Base-by-base conservation (phyloP, 1,140 invertebrate species). In the Cyrtorhinus lividipennis region DNA sequence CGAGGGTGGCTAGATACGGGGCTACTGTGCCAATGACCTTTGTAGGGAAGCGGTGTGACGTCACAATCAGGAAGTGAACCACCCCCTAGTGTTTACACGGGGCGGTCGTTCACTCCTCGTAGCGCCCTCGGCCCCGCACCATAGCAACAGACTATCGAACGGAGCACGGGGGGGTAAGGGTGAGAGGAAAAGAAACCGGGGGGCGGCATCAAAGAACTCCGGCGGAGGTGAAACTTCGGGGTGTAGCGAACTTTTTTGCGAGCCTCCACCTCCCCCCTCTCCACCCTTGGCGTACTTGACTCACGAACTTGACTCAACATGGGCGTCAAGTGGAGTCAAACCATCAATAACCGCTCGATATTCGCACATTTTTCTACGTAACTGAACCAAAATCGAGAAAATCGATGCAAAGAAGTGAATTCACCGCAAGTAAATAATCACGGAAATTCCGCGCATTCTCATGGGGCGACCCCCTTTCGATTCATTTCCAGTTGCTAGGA, bases 41-140 rank as follows among this genome's bases (percentile, higher is more conserved):
- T 18, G 18, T n/a, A 56, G 18, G 56, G 48, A 20, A 53, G 2
- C 25, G 24, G 24, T 26, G 56, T 63, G 63, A 64, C 63, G 63
- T 64, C 53, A 65, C 44, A 61, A 65, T 56, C 27, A 56, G 62
- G 62, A 64, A 61, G 63, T 62, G 24, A n/a, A 22, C 48, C 48
- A 22, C 48, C 48, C 48, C 48, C 48, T 22, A 10, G 25, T 61
- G 63, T 64, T 64, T 63, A 63, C 62, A 23, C 46, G 38, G 8
- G 58, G 45, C 56, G 58, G 58, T 24, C 24, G 57, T 60, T 59
- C 25, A 61, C 62, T 23, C 57, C 15, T 0, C 23, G 23, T 12
- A 46, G 24, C 20, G 45, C 58, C 46, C 0, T 66, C 70, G n/a
- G 69, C 68, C 69, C 69, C 68, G 56, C 57, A 24, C 64, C 48